Evolutionary conservation across 2,888 invertebrate species (phyloP), one percentile per base, ranked within the genome.

Genomic region (Muschampia plurimacula): DNA sequence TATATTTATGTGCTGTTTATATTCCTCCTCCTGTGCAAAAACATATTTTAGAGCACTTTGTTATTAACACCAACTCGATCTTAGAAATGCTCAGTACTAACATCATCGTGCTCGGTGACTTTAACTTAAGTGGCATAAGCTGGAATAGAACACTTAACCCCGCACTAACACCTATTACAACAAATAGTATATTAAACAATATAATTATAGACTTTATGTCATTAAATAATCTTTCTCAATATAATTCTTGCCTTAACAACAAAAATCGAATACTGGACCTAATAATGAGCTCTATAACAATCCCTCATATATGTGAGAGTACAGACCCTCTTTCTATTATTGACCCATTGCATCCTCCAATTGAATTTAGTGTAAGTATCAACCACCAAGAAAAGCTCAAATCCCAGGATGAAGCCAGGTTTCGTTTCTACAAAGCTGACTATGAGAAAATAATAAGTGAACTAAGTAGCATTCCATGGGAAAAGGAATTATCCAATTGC

Each of bases 391-490:
- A n/a, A n/a, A 6, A 52, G n/a, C 15, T 52, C 15, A 52, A 52
- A 15, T 6, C 52, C 5, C 52, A 15, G n/a, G 52, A 15, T 8
- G 52, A 52, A 52, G 15, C 49, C 49, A 52, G 52, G 52, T 55
- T 55, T 55, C 55, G 22, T 55, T 55, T 55, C 22, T 9, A 55
- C 55, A 55, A 55, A 55, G 55, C 55, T 22, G 55, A 55, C 22
- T 55, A 55, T 22, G 9, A 55, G 15, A 55, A 2, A 55, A 55
- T 55, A 8, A 22, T 55, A 22, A 22, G 15, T 55, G 55, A 55
- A 22, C 55, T 55, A 22, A 55, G 15, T 55, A 22, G 22, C 2
- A 55, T 22, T 8, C 22, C 55, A 9, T 55, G 55, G 55, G 55
- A 52, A 52, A 52, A 15, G 7, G 52, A 52, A 52, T 15, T 55